These are phyloP conservation scores for Gymnothorax reevesii DNA, from an alignment of 2,797 vertebrate genomes.

Conservation along the genomic window DNA sequence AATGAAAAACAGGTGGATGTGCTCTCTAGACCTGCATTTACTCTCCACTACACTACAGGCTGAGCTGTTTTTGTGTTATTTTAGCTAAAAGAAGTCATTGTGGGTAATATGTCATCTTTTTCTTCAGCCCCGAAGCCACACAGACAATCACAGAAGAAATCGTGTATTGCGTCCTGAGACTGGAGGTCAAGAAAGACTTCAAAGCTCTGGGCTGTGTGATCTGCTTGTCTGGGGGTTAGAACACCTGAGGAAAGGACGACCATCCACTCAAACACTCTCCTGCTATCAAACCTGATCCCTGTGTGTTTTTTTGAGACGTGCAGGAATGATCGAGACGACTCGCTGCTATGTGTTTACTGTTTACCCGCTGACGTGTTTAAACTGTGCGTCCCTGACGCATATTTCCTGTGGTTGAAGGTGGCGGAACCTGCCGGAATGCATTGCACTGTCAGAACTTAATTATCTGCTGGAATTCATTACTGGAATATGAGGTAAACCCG, in stretches of 20 bases:
- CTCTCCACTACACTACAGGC: no score
- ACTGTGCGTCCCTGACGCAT: neutral
- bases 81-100: neutral
- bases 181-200: neutral
- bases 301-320: neutral
- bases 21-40: no score
- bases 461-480: neutral
- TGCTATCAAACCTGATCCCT: neutral
- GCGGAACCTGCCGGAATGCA: neutral
- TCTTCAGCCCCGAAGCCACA: slow-evolving; percentile 32
- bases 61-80: neutral
- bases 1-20: no score
- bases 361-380: neutral
- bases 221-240: neutral
- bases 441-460: neutral
- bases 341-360: neutral
- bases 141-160: neutral
- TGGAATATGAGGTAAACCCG: neutral
- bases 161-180: slow-evolving; percentile 40
- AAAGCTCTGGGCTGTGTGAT: neutral
- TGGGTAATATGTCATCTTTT: neutral
- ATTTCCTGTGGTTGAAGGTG: neutral
- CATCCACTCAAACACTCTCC: neutral
- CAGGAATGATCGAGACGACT: neutral
- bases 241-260: neutral